Conservation (phyloP, 2,797 vertebrate species). For the Bovichtus variegatus region DNA sequence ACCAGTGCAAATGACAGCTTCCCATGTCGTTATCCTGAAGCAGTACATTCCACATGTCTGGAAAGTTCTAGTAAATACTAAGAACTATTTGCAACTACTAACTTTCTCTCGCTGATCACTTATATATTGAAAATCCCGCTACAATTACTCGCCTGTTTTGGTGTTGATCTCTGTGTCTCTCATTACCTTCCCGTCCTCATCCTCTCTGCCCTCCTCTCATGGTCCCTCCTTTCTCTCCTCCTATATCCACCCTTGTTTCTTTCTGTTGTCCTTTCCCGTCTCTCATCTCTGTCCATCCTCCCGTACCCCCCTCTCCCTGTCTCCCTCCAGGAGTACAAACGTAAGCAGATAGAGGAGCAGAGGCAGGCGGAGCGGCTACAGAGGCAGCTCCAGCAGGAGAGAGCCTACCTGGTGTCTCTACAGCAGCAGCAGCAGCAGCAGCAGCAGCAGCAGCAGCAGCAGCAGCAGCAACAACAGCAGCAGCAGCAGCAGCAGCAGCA, state of each 20-base stretch:
- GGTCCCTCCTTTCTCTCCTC: neutral
- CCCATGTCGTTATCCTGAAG: neutral
- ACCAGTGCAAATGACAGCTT: neutral
- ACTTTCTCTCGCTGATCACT: neutral
- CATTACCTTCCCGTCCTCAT: neutral
- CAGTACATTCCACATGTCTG: conserved; percentile 2
- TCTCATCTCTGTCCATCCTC: conserved; percentile 7
- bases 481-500: conserved; percentile 88
- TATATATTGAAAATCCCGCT: neutral
- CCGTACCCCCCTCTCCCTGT: neutral
- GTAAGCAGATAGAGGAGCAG: conserved; percentile 97
- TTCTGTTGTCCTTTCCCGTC: neutral
- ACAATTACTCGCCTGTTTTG: neutral
- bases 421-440: conserved; percentile 89
- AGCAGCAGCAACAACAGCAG: conserved; percentile 85
- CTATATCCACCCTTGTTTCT: neutral
- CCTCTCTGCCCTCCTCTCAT: neutral
- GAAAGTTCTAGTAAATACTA: neutral
- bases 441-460: too few relatives aligned
- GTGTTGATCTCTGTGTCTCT: neutral
- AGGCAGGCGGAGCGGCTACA: conserved; percentile 96
- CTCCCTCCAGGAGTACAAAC: conserved; percentile 92
- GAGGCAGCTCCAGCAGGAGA: conserved; percentile 94
- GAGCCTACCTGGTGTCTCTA: conserved; percentile 95
- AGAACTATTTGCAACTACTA: neutral